Evolutionary conservation across 1,140 invertebrate genomes (phyloP).

Genomic region (Atta colombica): DNA sequence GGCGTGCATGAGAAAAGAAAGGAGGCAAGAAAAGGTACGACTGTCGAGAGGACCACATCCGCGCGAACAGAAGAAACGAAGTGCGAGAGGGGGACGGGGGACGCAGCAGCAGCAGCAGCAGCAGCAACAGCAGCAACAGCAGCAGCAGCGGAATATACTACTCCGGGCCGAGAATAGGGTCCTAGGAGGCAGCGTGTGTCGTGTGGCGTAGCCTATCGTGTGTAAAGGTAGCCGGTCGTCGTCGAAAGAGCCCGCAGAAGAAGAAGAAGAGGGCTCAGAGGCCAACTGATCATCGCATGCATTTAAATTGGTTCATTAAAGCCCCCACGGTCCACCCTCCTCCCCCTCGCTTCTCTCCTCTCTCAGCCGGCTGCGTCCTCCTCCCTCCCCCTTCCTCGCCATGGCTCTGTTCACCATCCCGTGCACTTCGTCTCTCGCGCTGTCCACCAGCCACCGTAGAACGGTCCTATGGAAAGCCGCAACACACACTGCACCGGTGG

Average conservation of each 20-base stretch:
- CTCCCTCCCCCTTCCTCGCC: slow-evolving; percentile 28
- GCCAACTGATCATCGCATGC: slow-evolving; percentile 87
- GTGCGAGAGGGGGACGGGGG: not conserved
- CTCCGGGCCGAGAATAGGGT: slow-evolving; percentile 46
- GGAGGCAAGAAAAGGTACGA: slow-evolving; percentile 47
- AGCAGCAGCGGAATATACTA: slow-evolving; percentile 34
- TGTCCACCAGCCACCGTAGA: slow-evolving; percentile 79
- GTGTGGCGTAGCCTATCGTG: slow-evolving; percentile 77
- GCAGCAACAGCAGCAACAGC: not conserved
- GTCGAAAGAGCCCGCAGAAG: slow-evolving; percentile 82
- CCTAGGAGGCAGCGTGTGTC: slow-evolving; percentile 77
- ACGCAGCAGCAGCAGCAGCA: not conserved
- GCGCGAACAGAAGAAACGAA: slow-evolving; percentile 35
- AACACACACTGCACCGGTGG: slow-evolving; percentile 63
- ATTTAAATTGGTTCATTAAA: slow-evolving; percentile 88
- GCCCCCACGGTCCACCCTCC: slow-evolving; percentile 78
- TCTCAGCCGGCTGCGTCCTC: slow-evolving; percentile 42
- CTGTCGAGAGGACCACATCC: slow-evolving; percentile 42
- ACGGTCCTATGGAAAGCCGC: slow-evolving; percentile 76
- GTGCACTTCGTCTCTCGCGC: slow-evolving; percentile 64
- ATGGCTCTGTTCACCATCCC: not conserved
- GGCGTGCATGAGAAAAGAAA: slow-evolving; percentile 47
- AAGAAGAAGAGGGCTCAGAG: slow-evolving; percentile 85
- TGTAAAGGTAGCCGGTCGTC: slow-evolving; percentile 79
- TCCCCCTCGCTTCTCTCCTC: slow-evolving; percentile 50